phyloP scores from a whole-genome alignment of 1,140 invertebrate genomes.

The Drosophila pseudoobscura region DNA sequence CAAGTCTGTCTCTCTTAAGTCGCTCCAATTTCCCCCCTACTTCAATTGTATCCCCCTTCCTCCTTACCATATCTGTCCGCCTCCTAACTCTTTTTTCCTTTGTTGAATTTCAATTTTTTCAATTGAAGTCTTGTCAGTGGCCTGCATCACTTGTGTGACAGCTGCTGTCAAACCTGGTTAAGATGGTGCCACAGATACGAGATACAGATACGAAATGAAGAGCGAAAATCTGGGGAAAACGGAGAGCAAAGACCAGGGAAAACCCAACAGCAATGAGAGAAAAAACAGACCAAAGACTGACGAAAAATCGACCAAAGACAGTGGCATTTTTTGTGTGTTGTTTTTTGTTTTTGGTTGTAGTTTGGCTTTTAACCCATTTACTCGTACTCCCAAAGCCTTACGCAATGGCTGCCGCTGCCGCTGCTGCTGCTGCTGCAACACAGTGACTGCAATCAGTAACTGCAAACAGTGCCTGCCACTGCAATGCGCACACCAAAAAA shows the following conservation, averaged over 20 bases:
- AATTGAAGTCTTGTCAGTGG: conserved; percentile 26
- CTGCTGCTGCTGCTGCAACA: conserved; percentile 7
- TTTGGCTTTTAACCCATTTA: conserved; percentile 27
- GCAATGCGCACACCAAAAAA: too few species aligned
- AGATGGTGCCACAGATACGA: conserved; percentile 19
- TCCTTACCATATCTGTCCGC: background rate
- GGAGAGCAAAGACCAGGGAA: too few species aligned
- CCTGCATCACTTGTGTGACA: conserved; percentile 20
- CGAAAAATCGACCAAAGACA: conserved; percentile 1
- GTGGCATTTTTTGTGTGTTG: background rate
- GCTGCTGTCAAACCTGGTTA: conserved; percentile 29
- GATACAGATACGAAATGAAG: conserved; percentile 2
- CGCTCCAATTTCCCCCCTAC: too few species aligned
- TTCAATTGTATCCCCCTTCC: too few species aligned
- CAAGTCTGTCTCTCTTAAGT: too few species aligned
- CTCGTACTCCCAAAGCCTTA: conserved; percentile 24
- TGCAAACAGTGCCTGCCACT: conserved; percentile 22
- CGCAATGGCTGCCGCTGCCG: conserved; percentile 30
- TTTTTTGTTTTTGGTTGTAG: background rate
- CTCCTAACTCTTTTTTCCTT: conserved; percentile 13
- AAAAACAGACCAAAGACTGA: too few species aligned
- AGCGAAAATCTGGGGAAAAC: too few species aligned
- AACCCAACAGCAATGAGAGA: too few species aligned
- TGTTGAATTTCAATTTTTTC: conserved; percentile 13
- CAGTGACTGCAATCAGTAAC: conserved; percentile 5